Conservation (phyloP, 1,140 invertebrate species). For the Saccostrea cuccullata region DNA sequence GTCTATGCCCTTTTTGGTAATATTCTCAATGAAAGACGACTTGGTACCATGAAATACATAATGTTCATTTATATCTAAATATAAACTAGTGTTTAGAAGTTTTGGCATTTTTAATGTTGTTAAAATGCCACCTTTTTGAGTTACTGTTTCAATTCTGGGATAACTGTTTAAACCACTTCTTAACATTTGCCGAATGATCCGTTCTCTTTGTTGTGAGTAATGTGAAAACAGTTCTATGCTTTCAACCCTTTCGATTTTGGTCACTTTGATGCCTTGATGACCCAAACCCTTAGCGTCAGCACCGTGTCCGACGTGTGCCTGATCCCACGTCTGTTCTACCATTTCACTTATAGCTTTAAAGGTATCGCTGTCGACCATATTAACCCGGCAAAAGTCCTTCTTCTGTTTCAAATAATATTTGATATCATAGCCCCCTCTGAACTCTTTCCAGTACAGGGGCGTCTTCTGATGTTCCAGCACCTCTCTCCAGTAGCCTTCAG, state of each 20-base stretch:
- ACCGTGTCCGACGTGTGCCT: constrained; percentile 46
- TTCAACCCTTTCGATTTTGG: constrained; percentile 60
- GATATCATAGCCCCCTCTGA: constrained; percentile 30
- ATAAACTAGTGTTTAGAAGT: constrained; percentile 54
- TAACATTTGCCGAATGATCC: constrained; percentile 37
- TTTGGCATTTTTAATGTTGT: constrained; percentile 54
- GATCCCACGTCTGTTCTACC: constrained; percentile 50
- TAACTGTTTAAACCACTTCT: neutral
- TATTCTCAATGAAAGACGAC: constrained; percentile 48
- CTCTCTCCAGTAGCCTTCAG: constrained; percentile 35
- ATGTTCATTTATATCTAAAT: constrained; percentile 70
- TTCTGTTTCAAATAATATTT: neutral
- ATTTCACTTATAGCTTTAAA: constrained; percentile 43
- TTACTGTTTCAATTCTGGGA: constrained; percentile 38
- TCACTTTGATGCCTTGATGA: constrained; percentile 45
- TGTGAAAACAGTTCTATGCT: constrained; percentile 50
- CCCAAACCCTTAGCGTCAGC: constrained; percentile 50
- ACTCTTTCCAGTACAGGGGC: constrained; percentile 35
- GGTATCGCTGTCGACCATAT: constrained; percentile 16
- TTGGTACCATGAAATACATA: constrained; percentile 72
- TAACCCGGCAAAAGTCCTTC: neutral
- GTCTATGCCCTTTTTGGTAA: constrained; percentile 63
- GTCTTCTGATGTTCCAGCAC: neutral
- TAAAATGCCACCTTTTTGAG: constrained; percentile 36
- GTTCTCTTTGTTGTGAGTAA: constrained; percentile 44